phyloP scores from a whole-genome alignment of 2,888 invertebrate species.

The Lagria hirta region DNA sequence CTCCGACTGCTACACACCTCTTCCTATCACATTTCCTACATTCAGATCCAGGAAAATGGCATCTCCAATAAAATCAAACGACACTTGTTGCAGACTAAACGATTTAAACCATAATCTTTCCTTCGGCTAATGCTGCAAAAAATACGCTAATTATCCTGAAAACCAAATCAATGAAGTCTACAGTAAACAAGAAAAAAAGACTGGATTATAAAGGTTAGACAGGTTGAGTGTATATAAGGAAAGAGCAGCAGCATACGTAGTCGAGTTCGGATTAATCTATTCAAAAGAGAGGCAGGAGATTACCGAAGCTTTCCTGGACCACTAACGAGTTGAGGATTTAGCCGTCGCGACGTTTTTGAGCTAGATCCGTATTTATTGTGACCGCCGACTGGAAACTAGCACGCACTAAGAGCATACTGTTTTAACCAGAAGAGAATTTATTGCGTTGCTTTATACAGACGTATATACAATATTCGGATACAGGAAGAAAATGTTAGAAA shows the following conservation, averaged over 20 bases:
- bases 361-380: conserved; percentile 16
- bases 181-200: no score
- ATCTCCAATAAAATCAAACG: conserved; percentile 32
- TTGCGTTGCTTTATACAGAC: no score
- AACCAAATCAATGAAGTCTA: no score
- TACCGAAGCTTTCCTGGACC: conserved; percentile 19
- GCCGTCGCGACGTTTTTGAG: conserved; percentile 18
- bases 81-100: conserved; percentile 37
- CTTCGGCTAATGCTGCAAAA: no score
- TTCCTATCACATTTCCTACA: no score
- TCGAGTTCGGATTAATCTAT: conserved; percentile 20
- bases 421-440: conserved; percentile 9
- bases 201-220: conserved; percentile 13
- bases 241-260: conserved; percentile 14
- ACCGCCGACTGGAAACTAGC: conserved; percentile 18
- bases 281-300: conserved; percentile 21
- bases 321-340: conserved; percentile 20
- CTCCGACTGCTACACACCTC: no score
- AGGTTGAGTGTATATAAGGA: conserved; percentile 13
- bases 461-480: no score
- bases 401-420: conserved; percentile 13
- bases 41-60: conserved; percentile 30
- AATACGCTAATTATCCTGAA: no score
- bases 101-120: no score
- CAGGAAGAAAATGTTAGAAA: no score